Conservation (phyloP, 1,140 invertebrate genomes). For the Tetramorium alpestre region DNA sequence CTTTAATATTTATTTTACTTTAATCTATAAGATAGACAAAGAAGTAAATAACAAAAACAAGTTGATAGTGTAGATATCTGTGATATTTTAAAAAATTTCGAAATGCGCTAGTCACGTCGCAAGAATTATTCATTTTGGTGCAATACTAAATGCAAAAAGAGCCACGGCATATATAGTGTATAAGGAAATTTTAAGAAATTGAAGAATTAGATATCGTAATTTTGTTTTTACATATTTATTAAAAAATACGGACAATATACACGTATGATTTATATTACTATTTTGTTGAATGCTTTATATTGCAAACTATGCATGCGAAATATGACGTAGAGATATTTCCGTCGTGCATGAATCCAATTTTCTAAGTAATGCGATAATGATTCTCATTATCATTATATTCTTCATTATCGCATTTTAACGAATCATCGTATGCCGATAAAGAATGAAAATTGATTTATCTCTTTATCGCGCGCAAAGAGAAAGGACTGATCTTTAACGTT, state of each 20-base stretch:
- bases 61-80: background rate
- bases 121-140: background rate
- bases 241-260: background rate
- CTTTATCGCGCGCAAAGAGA: background rate
- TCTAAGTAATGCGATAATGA: background rate
- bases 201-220: background rate
- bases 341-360: background rate
- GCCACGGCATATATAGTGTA: too few species aligned
- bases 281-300: background rate
- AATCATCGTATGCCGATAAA: background rate
- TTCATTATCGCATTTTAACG: background rate
- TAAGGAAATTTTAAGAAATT: background rate
- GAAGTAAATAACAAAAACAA: background rate
- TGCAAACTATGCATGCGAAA: background rate
- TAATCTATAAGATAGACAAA: background rate
- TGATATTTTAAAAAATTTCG: background rate
- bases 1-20: background rate
- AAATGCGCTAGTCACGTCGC: too few species aligned
- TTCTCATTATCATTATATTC: background rate
- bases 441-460: slow-evolving; percentile 15
- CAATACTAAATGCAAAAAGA: background rate
- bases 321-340: background rate
- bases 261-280: background rate
- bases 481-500: background rate
- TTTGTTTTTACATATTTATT: background rate